These are phyloP conservation scores for Spisula solida DNA, from an alignment of 2,888 invertebrate genomes.

Conservation along the genomic window DNA sequence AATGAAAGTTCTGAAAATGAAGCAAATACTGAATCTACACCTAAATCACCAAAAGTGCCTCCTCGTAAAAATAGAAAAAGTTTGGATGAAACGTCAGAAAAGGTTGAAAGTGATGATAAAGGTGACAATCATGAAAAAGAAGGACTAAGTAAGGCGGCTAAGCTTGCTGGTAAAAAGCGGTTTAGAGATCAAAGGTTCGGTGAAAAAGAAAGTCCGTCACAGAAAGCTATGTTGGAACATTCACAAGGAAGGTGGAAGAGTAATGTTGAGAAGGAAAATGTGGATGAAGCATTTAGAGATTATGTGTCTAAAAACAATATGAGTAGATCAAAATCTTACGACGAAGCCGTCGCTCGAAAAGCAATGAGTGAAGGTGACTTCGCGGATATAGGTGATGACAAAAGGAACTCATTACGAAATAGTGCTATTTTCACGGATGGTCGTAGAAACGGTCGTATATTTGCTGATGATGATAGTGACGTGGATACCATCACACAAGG, in stretches of 20 bases:
- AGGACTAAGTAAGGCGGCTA: conserved; percentile 77
- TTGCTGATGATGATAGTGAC: conserved; percentile 82
- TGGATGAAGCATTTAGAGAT: conserved; percentile 81
- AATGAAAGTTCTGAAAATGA: conserved; percentile 35
- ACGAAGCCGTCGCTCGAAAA: conserved; percentile 82
- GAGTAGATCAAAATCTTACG: conserved; percentile 84
- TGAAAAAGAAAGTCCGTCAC: conserved; percentile 75
- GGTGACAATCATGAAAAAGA: conserved; percentile 57
- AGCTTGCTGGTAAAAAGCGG: conserved; percentile 81
- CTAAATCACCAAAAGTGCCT: conserved; percentile 69
- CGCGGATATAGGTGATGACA: conserved; percentile 58
- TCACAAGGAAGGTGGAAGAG: conserved; percentile 79
- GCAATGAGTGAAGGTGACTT: conserved; percentile 72
- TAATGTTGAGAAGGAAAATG: conserved; percentile 81
- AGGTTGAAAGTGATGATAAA: conserved; percentile 35
- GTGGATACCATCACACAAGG: conserved; percentile 76
- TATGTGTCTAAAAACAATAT: conserved; percentile 77
- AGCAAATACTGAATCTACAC: conserved; percentile 39
- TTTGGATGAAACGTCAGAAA: conserved; percentile 42
- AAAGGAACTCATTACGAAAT: conserved; percentile 69
- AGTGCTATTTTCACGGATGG: conserved; percentile 78
- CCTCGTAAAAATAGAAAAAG: conserved; percentile 55
- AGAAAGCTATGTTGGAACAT: conserved; percentile 68
- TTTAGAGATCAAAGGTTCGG: conserved; percentile 83
- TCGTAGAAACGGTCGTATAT: conserved; percentile 79